These are phyloP conservation scores for Idris sp. DNA, from an alignment of 1,140 invertebrate species.

Conservation along the genomic window DNA sequence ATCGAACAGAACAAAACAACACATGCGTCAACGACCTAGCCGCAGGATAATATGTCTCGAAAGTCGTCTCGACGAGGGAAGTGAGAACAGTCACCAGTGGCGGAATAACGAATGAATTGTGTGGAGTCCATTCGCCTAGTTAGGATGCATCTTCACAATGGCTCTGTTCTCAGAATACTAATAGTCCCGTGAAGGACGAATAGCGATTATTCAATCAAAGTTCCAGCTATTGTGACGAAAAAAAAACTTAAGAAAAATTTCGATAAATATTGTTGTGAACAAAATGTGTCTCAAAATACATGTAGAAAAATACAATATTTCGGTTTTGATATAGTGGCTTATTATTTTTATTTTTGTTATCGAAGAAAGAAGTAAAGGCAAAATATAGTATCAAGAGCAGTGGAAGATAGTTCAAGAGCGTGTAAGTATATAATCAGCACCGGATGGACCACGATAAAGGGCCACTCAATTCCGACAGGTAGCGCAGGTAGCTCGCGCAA, in stretches of 20 bases:
- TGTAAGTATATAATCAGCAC: conserved; percentile 69
- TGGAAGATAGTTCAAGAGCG: no score
- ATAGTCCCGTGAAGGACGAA: conserved; percentile 62
- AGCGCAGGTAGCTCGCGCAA: conserved; percentile 33
- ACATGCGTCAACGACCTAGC: conserved; percentile 42
- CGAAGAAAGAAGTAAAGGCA: no score
- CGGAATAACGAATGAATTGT: conserved; percentile 69
- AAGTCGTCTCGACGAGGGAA: conserved; percentile 50
- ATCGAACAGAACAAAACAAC: conserved; percentile 31
- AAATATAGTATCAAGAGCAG: no score
- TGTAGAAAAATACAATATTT: no score
- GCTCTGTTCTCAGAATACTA: conserved; percentile 62
- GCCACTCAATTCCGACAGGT: conserved; percentile 25
- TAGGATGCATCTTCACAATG: conserved; percentile 45
- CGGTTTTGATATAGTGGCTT: no score
- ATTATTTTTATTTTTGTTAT: no score
- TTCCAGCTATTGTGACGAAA: no score
- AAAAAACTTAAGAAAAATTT: no score
- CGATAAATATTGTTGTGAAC: no score
- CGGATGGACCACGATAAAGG: conserved; percentile 26
- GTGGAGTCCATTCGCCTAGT: conserved; percentile 57
- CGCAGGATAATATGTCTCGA: conserved; percentile 36
- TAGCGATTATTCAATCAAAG: no score
- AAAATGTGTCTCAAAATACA: no score
- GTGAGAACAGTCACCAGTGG: conserved; percentile 39